Base-by-base conservation (phyloP, 2,113 vertebrate species). In the Rousettus leschenaultii region DNA sequence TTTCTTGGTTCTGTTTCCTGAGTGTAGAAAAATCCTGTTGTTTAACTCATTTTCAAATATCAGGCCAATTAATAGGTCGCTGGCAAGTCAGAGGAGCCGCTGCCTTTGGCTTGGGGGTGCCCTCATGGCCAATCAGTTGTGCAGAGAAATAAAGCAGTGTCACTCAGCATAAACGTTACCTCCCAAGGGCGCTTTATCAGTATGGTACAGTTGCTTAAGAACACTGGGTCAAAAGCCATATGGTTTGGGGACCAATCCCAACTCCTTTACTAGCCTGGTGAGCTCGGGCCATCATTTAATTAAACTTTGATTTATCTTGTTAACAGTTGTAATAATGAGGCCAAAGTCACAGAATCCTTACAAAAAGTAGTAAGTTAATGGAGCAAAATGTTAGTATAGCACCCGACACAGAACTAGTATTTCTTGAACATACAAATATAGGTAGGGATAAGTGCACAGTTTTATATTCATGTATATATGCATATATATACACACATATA, bases 1-100 rank as follows among this genome's bases (percentile, higher is more conserved):
- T 75, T 86, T 73, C 86, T 91, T 51, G 57, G 40, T 35, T 80
- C 45, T 66, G 22, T 43, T 94, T 93, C 92, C 61, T 51, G 40
- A 68, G 3, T 68, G 30, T 65, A n/a, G 84, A 86, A 85, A 93
- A 82, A 79, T 40, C 26, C 57, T 55, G 12, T 40, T 93, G 61
- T 73, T 77, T 28, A 86, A 53, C 5, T 93, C 57, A 3, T 12
- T 77, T n/a, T 45, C 77, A 71, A 22, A 7, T 21, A 59, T 19
- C 77, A 75, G 19, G 80, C 43, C 7, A 12, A 16, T 26, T 73
- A 55, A 45, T 1, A 26, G 80, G 70, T 65, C 85, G 78, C 59
- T 77, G 71, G 15, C 10, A 55, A 90, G 59, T 35, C 33, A 57
- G 51, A 8, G 33, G 63, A 65, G 30, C 57, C 33, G 26, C 14